Evolutionary conservation across 92 coral and sea anemone species (phyloP), one percentile per base, ranked within the genome.

Genomic region (Muricea muricata): DNA sequence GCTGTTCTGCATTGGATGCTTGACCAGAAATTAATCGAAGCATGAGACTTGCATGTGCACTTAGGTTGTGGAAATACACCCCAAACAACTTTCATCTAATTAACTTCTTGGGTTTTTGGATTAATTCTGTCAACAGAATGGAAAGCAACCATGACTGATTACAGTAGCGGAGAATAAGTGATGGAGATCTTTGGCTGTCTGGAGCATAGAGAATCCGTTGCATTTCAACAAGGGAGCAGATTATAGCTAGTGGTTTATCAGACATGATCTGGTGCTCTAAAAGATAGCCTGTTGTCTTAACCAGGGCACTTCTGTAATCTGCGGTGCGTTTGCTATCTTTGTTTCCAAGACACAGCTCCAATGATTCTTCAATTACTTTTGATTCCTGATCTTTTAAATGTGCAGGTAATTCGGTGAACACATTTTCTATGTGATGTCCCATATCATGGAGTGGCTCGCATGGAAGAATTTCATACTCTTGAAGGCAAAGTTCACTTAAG

Each of bases 41-140:
- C 88, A 84, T 84, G 20, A 75, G 10, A 55, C 88, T 84, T 50
- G 55, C 84, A 46, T 85, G 89, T 40, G 71, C 54, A 24, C 74
- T 72, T 0, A 85, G 84, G 78, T 85, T 85, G 76, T 85, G 89
- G 35, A 85, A 85, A 42, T 77, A 85, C 23, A 85, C 89, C 39
- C 84, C 89, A 63, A 85, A 85, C 56, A 85, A 34, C 84, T 85
- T 85, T 52, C 84, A 37, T 26, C 0, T 7, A 21, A 84, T 85
- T 11, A 45, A 73, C 56, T 75, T 77, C 45, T 65, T 65, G 20
- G 73, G 73, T 35, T 65, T 65, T 35, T 65, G 6, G 13, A 65
- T 65, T 25, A 25, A 25, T 35, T 65, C 73, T 26, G 28, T 26
- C 40, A 65, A 17, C 13, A 35, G 35, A 25, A 65, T 35, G 11